Percentiles rank a stretch among this genome's conserved stretches.
phyloP scores from a whole-genome alignment of 2,113 vertebrate species.

The Eulemur macaco region DNA sequence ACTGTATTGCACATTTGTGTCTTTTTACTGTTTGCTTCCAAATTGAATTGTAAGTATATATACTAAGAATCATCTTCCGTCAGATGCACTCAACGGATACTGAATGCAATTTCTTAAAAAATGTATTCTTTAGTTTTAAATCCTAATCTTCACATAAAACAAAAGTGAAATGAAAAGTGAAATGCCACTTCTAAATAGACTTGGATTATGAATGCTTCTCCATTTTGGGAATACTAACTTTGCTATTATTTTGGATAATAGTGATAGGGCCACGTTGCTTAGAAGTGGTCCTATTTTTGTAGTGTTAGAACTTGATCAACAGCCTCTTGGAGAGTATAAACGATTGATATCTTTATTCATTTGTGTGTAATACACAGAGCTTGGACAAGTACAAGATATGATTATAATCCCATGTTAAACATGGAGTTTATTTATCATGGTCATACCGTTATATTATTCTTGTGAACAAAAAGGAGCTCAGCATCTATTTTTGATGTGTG shows the following conservation, averaged over 20 bases:
- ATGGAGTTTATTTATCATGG: not conserved
- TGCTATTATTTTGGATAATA: slow-evolving; percentile 46
- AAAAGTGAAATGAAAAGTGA: not conserved
- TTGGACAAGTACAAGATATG: slow-evolving; percentile 42
- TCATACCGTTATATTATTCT: slow-evolving; percentile 63
- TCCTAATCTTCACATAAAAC: not conserved
- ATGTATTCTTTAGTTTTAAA: not conserved
- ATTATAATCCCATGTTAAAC: slow-evolving; percentile 58
- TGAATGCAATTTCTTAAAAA: not conserved
- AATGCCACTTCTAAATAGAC: not conserved
- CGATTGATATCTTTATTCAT: slow-evolving; percentile 68
- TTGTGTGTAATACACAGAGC: slow-evolving; percentile 59
- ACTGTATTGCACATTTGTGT: not conserved
- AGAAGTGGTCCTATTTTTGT: slow-evolving; percentile 62
- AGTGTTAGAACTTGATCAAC: slow-evolving; percentile 65
- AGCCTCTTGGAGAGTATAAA: slow-evolving; percentile 64
- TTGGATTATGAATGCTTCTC: not conserved
- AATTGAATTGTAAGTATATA: not conserved
- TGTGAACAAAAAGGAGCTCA: slow-evolving; percentile 70
- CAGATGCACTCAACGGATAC: not conserved
- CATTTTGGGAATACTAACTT: not conserved
- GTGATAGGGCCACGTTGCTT: slow-evolving; percentile 11
- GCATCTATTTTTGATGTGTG: slow-evolving; percentile 74
- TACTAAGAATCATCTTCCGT: not conserved
- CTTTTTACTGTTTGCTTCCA: slow-evolving; percentile 20